phyloP scores from a whole-genome alignment of 2,888 invertebrate species.

The Plutella xylostella region DNA sequence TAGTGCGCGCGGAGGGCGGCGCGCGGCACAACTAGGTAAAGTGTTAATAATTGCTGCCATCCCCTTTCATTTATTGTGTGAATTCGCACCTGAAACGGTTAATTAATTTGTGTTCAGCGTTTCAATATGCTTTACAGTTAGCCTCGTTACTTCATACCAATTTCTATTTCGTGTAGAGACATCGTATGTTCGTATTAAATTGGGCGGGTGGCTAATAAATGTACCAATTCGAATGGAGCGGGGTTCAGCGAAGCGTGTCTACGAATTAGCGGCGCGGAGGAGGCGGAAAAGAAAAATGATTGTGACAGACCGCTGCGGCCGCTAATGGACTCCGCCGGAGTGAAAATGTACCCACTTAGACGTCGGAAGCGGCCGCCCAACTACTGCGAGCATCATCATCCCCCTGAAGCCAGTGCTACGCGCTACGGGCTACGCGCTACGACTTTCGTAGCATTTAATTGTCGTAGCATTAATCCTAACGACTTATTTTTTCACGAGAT shows the following conservation, averaged over 20 bases:
- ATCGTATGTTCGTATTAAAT: too few relatives aligned
- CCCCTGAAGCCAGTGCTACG: background rate
- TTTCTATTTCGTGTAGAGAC: too few relatives aligned
- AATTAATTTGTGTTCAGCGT: too few relatives aligned
- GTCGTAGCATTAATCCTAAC: too few relatives aligned
- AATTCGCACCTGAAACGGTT: constrained; percentile 13
- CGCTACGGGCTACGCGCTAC: background rate
- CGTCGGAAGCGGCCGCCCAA: too few relatives aligned
- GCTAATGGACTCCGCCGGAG: constrained; percentile 67
- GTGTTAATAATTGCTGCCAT: constrained; percentile 54
- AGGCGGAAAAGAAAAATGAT: constrained; percentile 68
- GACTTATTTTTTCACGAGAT: too few relatives aligned
- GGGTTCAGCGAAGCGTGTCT: constrained; percentile 55
- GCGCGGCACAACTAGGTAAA: constrained; percentile 31
- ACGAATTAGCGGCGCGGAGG: constrained; percentile 62
- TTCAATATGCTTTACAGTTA: too few relatives aligned
- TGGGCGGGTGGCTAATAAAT: too few relatives aligned
- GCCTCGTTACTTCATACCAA: too few relatives aligned
- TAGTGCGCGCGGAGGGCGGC: constrained; percentile 26
- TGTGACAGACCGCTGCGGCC: constrained; percentile 66
- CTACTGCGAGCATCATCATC: background rate
- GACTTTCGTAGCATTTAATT: too few relatives aligned
- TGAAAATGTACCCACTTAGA: constrained; percentile 34
- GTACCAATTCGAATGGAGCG: too few relatives aligned
- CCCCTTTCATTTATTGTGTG: constrained; percentile 11